phyloP scores from a whole-genome alignment of 2,113 vertebrate genomes.

The Gopherus flavomarginatus region DNA sequence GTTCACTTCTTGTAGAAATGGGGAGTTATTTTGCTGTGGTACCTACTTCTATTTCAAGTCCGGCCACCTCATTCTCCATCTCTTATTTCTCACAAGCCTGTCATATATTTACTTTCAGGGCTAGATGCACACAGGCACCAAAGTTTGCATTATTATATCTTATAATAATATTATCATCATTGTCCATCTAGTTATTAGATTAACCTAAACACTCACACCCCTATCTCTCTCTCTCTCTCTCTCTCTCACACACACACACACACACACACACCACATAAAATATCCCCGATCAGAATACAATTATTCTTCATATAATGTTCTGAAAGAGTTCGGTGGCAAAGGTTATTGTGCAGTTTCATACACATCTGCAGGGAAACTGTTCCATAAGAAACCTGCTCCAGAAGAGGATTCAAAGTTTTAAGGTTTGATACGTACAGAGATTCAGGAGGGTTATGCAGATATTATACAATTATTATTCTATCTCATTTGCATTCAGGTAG shows the following conservation, averaged over 20 bases:
- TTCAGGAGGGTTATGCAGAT: not conserved
- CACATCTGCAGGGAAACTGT: not conserved
- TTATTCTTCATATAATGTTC: not conserved
- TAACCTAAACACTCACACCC: not conserved
- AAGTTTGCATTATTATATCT: not conserved
- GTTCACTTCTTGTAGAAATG: not conserved
- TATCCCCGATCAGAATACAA: conserved; percentile 1
- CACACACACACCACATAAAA: not conserved
- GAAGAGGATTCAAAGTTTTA: not conserved
- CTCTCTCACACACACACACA: not conserved
- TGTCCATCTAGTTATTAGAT: not conserved
- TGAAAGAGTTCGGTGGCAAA: not conserved
- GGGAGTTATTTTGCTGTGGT: not conserved
- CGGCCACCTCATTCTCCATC: not conserved
- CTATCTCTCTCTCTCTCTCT: no score
- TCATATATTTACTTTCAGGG: not conserved
- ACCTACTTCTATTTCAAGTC: not conserved
- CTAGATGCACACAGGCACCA: not conserved
- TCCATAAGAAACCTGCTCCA: not conserved
- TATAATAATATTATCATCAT: not conserved
- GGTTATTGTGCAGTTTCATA: not conserved
- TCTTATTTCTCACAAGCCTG: not conserved
- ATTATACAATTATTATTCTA: not conserved
- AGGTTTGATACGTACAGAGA: not conserved
- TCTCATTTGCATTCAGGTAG: not conserved